Evolutionary conservation across 2,797 vertebrate genomes (phyloP).

Genomic region (Lithobates sylvaticus): DNA sequence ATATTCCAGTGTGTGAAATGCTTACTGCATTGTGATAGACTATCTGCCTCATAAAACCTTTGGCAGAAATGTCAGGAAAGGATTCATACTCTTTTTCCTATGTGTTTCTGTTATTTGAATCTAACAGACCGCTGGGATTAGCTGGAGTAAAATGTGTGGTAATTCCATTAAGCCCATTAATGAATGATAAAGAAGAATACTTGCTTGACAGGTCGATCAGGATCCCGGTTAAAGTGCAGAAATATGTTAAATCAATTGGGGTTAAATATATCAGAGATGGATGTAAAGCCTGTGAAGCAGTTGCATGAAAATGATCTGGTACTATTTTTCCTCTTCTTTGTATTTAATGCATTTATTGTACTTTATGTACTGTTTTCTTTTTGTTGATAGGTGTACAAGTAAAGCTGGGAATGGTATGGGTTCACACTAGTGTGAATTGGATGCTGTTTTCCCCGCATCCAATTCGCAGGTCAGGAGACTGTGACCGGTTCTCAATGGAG

Average conservation of each 20-base stretch:
- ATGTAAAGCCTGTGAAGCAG: neutral
- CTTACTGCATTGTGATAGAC: neutral
- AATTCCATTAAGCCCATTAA: constrained; percentile 14
- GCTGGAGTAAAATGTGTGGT: neutral
- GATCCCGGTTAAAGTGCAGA: constrained; percentile 2
- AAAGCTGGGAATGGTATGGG: neutral
- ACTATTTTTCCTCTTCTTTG: neutral
- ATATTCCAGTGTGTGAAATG: neutral
- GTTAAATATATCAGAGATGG: neutral
- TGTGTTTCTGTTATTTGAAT: neutral
- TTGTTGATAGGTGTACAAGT: neutral
- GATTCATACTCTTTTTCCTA: neutral
- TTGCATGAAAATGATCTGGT: neutral
- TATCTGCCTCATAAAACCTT: neutral
- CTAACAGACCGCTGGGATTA: neutral
- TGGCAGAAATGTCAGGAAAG: constrained; percentile 7
- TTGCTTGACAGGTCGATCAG: neutral
- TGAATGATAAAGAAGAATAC: neutral
- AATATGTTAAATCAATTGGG: constrained; percentile 28
- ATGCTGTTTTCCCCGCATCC: no score
- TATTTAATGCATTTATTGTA: neutral
- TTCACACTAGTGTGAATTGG: no score
- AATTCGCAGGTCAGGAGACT: no score
- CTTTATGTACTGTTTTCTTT: neutral
- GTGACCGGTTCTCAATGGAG: no score